Evolutionary conservation across 2,888 invertebrate species (phyloP), one percentile per base, ranked within the genome.

Genomic region (Nyleta sp.): DNA sequence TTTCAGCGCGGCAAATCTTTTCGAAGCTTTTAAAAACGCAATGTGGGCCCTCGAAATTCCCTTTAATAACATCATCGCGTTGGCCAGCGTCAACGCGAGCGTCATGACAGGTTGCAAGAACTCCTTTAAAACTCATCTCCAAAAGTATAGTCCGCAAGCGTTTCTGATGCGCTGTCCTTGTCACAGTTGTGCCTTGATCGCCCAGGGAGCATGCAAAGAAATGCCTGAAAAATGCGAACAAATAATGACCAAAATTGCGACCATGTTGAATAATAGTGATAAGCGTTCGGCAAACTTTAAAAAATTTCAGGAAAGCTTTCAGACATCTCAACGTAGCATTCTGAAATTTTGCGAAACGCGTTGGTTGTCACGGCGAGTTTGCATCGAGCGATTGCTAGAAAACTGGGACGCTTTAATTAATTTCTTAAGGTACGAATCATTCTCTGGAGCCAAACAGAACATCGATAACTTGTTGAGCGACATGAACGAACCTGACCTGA

Each of bases 21-120:
- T 78, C 35, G 20, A 24, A 24, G 71, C 71, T 13, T 80, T 67
- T 11, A 15, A 28, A 35, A 44, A 67, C 28, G 35, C 28, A n/a
- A 22, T 82, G 52, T 42, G 13, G 33, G 50, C 52, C 13, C 24
- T 57, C 28, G 15, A 78, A 40, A 80, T 82, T 62, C 75, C 77
- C 0, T 65, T 81, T 28, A 10, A 17, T n/a, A 75, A 75, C n/a
- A 71, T 78, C 42, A 20, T 78, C 1, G 81, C 60, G 15, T 38
- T 78, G 17, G 55, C 74, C 17, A 78, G 72, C 44, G 62, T 62
- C 7, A 71, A 80, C 38, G 80, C 80, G 24, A 60, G 72, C 1
- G 79, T 81, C 7, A 82, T 81, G 80, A 68, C 68, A 15, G 80
- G 82, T 24, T 64, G 73, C 11, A 13, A 53, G 24, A 50, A 22